Evolutionary conservation across 2,113 vertebrate species (phyloP).

Genomic region (Trichechus manatus): DNA sequence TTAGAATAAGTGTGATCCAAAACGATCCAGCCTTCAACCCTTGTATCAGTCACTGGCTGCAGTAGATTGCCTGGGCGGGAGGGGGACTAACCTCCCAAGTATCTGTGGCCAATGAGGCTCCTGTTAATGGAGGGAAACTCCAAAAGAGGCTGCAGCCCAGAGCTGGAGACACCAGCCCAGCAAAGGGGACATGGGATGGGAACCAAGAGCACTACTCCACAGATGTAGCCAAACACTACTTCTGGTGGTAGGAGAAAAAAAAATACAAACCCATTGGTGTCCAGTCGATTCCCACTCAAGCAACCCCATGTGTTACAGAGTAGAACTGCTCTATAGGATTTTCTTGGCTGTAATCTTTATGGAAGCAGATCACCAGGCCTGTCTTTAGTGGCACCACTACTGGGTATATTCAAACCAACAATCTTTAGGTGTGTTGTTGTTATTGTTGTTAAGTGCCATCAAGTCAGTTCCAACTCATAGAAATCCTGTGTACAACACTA

Average conservation of each 20-base stretch:
- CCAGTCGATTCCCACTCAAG: too few relatives aligned
- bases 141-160: neutral
- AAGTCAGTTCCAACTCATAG: too few relatives aligned
- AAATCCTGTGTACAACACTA: too few relatives aligned
- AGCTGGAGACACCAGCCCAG: neutral
- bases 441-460: too few relatives aligned
- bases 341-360: too few relatives aligned
- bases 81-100: neutral
- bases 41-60: neutral
- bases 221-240: fast-evolving
- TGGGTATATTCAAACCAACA: too few relatives aligned
- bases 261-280: too few relatives aligned
- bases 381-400: too few relatives aligned
- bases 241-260: neutral
- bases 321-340: too few relatives aligned
- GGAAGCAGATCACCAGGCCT: too few relatives aligned
- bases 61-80: neutral
- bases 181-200: neutral
- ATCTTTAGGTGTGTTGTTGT: too few relatives aligned
- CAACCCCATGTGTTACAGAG: too few relatives aligned
- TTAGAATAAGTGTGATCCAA: neutral
- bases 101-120: neutral
- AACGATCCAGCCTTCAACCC: neutral
- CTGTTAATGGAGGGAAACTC: neutral
- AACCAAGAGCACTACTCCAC: neutral